Percentiles rank a stretch among this genome's conserved stretches.
Conservation (phyloP, 2,888 invertebrate species). For the Cyaniris semiargus region DNA sequence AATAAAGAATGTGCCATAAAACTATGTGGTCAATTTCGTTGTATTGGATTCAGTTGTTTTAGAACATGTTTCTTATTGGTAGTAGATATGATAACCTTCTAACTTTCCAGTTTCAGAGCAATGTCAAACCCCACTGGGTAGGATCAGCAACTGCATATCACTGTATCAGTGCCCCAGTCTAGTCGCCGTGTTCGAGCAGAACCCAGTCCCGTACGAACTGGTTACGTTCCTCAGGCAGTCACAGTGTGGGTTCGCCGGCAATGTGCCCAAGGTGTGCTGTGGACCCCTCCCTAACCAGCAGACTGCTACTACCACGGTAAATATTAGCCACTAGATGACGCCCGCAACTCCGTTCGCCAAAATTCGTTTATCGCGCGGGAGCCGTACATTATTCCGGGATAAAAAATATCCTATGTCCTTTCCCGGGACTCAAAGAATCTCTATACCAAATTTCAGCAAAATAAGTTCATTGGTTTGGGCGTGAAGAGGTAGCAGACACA, state of each 20-base stretch:
- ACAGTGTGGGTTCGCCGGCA: conserved; percentile 77
- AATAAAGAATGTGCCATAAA: no score
- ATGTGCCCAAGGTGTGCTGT: conserved; percentile 78
- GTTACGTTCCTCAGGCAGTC: conserved; percentile 71
- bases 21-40: no score
- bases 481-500: no score
- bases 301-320: conserved; percentile 39
- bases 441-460: no score
- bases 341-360: not conserved
- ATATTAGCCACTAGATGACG: not conserved
- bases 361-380: no score
- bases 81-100: no score
- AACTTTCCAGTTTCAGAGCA: conserved; percentile 52
- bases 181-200: conserved; percentile 61
- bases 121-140: conserved; percentile 71
- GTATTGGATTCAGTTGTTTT: no score
- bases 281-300: conserved; percentile 56
- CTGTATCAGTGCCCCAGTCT: conserved; percentile 72
- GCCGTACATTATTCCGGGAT: no score
- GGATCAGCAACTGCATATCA: conserved; percentile 67
- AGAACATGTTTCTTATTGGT: no score
- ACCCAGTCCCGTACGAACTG: conserved; percentile 58
- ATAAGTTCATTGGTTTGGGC: no score
- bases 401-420: no score
- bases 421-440: no score